These are phyloP conservation scores for Pachyrhynchus sulphureomaculatus DNA, from an alignment of 1,140 invertebrate genomes.

Conservation along the genomic window DNA sequence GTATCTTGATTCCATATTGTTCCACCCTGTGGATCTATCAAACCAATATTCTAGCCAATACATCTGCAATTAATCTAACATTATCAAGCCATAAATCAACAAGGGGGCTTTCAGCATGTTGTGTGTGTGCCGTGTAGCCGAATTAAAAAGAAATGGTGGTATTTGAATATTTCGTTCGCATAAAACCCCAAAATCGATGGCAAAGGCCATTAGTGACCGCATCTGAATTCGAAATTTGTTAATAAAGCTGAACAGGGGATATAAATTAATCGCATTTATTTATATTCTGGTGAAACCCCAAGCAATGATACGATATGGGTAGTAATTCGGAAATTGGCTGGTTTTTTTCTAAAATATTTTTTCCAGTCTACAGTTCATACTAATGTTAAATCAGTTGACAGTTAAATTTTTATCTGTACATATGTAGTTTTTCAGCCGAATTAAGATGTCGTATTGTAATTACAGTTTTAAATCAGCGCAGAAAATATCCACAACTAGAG, in stretches of 20 bases:
- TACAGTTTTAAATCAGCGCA: too few species aligned
- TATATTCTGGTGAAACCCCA: background rate
- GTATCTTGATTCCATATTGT: too few species aligned
- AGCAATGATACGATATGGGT: too few species aligned
- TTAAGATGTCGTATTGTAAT: too few species aligned
- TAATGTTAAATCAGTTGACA: too few species aligned
- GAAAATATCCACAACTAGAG: too few species aligned
- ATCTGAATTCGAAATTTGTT: slow-evolving; percentile 19
- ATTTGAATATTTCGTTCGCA: slow-evolving; percentile 5
- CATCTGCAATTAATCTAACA: slow-evolving; percentile 17
- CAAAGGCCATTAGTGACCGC: slow-evolving; percentile 5
- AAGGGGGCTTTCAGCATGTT: slow-evolving; percentile 17
- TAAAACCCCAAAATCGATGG: slow-evolving; percentile 11
- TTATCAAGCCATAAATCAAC: slow-evolving; percentile 20
- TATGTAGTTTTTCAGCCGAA: too few species aligned
- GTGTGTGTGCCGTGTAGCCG: background rate
- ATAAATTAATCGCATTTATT: slow-evolving; percentile 19
- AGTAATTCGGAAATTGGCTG: too few species aligned
- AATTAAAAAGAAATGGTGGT: slow-evolving; percentile 12
- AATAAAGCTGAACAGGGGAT: slow-evolving; percentile 7
- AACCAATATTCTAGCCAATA: background rate
- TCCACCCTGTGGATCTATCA: too few species aligned
- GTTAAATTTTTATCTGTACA: too few species aligned
- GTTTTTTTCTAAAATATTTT: too few species aligned
- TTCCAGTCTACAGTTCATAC: too few species aligned